Base-by-base conservation (phyloP, 2,113 vertebrate genomes). In the Desmodus rotundus region DNA sequence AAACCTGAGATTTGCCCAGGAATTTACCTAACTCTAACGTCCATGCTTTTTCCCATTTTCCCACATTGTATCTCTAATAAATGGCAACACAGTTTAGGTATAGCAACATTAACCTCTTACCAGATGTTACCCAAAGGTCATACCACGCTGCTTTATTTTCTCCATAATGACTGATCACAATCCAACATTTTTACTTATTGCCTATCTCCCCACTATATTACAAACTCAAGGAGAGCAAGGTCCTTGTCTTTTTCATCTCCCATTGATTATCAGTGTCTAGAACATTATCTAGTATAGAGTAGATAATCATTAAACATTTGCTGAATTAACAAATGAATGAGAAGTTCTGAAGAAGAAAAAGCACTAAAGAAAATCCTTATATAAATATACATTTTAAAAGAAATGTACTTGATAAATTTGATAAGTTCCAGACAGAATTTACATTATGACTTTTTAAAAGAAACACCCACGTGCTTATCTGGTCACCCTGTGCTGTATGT, bases 391-490 rank as follows among this genome's bases (percentile, higher is more conserved):
- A 67, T 15, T 68, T 77, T 52, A 45, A 89, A 90, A 87, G 52
- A 92, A 70, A 95, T n/a, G 26, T 41, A 85, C 63, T 24, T 38
- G 38, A 78, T 54, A 96, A 85, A 85, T 70, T 24, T 38, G 38
- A 78, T 54, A 96, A 85, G 28, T 5, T 87, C 33, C 74, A 87
- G 26, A 88, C 7, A 86, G 68, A 97, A 94, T 77, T 72, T 84
- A 88, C 94, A 33, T 67, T 33, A 41, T 63, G 67, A 68, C 2
- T 77, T 58, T 68, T 88, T 26, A 36, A 45, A 91, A 83, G 45
- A 96, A 96, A 72, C 47, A 73, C 14, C 1, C 22, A 52, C 41
- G 3, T 43, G 65, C 54, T 91, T 89, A 63, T 76, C 70, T 36
- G 58, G 56, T 85, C 47, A 84, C 4, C 8, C 12, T 58, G 8